Base-by-base conservation (phyloP, 2,888 invertebrate genomes). In the Agrenia bidenticulata region DNA sequence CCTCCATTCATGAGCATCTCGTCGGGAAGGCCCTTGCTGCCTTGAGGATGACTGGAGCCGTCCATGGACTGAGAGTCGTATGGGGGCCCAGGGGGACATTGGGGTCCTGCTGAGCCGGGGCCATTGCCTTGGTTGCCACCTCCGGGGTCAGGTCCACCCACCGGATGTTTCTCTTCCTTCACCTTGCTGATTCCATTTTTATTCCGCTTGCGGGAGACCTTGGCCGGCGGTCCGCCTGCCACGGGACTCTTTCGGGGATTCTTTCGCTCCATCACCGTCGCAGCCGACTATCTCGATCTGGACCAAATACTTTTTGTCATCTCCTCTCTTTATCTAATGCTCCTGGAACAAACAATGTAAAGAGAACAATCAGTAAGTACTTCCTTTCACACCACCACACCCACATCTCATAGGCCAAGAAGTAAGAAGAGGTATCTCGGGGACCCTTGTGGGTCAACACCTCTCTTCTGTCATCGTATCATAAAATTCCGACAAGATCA, bases 1-100 rank as follows among this genome's bases (percentile, higher is more conserved):
- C 70, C 69, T 60, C 76, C 76, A 62, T 76, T 76, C 73, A 76
- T 73, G 70, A 76, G 69, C 32, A 75, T 70, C 49, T 76, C 76
- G 49, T 76, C 75, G 37, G 66, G 72, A 51, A 73, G 72, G 60
- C 72, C 72, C 53, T 72, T 70, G 55, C 62, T 68, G 17, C 60
- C 63, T 4, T 68, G 71, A 27, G 70, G 68, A n/a, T 71, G 70
- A 54, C 65, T 69, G 2, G 63, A 63, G 15, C 73, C 73, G 60
- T 74, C 74, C 26, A 68, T 69, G 60, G 74, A 66, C 24, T 76
- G 69, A 49, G 72, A 64, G 60, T 67, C 67, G 21, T 61, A 64
- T 32, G 59, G 56, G 51, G 66, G 62, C 24, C 70, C 69, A 39
- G 61, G 60, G 50, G 66, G 62, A 27, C 69, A 65, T 4, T 15